Evolutionary conservation across 2,113 vertebrate species (phyloP).

Genomic region (Chlorodrepanis virens): DNA sequence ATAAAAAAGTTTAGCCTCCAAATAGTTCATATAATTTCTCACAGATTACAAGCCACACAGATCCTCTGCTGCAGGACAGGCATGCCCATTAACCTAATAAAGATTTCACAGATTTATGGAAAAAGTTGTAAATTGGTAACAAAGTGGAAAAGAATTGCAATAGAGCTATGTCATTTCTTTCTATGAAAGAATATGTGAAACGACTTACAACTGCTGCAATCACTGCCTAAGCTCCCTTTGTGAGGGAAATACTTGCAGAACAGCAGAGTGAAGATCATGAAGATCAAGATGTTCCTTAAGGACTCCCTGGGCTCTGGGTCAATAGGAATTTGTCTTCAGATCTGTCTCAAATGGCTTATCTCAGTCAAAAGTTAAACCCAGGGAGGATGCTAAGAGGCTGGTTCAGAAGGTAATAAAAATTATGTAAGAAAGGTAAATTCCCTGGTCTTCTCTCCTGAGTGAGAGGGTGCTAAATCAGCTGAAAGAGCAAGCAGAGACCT

Average conservation of each 20-base stretch:
- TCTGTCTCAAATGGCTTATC: not conserved
- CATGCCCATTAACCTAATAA: not conserved
- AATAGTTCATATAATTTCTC: not conserved
- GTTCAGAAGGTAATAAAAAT: not conserved
- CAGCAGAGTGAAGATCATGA: not conserved
- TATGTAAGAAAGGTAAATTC: not conserved
- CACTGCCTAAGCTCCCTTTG: not conserved
- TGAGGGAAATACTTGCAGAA: not conserved
- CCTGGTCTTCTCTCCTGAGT: not conserved
- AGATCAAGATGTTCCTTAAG: not conserved
- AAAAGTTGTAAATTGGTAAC: not conserved
- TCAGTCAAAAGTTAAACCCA: not conserved
- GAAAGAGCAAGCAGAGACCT: not conserved
- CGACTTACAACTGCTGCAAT: not conserved
- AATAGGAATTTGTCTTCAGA: not conserved
- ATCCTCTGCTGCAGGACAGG: not conserved
- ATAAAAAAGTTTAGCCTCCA: not conserved
- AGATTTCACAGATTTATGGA: not conserved
- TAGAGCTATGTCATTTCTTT: not conserved
- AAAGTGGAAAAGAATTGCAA: not conserved
- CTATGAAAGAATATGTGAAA: not conserved
- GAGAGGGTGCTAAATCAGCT: not conserved
- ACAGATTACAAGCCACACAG: not conserved
- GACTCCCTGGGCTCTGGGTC: not conserved
- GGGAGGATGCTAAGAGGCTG: not conserved